These are phyloP conservation scores for Cepphus grylle DNA, from an alignment of 2,113 vertebrate genomes.

Conservation along the genomic window DNA sequence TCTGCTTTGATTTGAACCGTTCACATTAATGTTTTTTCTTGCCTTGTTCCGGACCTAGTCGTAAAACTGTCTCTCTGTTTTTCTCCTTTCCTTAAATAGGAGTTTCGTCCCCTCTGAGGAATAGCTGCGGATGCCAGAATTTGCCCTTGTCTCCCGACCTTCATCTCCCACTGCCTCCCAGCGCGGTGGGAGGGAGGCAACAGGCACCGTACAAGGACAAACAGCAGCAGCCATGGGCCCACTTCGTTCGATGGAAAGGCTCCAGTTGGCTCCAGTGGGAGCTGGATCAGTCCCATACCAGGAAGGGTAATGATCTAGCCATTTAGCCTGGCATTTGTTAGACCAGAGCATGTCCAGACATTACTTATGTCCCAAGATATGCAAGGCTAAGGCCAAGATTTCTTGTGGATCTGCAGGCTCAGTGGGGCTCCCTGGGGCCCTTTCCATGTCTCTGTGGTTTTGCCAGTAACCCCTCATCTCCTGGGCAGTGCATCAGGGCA, in stretches of 20 bases:
- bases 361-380: slow-evolving; percentile 19
- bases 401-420: neutral
- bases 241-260: neutral
- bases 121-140: neutral
- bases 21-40: neutral
- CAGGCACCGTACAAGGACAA: neutral
- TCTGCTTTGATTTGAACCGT: neutral
- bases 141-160: neutral
- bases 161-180: neutral
- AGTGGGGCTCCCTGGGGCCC: neutral
- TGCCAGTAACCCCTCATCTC: neutral
- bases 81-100: slow-evolving; percentile 6
- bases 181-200: fast-evolving
- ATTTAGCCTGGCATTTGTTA: slow-evolving; percentile 32
- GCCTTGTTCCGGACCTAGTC: neutral
- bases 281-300: neutral
- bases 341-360: slow-evolving; percentile 20
- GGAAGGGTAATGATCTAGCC: neutral
- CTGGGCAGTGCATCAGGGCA: neutral
- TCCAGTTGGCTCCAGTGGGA: slow-evolving; percentile 29
- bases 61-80: neutral
- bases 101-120: neutral
- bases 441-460: neutral
- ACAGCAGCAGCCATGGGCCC: neutral
- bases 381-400: slow-evolving; percentile 33